Evolutionary conservation across 2,113 vertebrate genomes (phyloP), one percentile per base, ranked within the genome.

Genomic region (Pterophyllum scalare): DNA sequence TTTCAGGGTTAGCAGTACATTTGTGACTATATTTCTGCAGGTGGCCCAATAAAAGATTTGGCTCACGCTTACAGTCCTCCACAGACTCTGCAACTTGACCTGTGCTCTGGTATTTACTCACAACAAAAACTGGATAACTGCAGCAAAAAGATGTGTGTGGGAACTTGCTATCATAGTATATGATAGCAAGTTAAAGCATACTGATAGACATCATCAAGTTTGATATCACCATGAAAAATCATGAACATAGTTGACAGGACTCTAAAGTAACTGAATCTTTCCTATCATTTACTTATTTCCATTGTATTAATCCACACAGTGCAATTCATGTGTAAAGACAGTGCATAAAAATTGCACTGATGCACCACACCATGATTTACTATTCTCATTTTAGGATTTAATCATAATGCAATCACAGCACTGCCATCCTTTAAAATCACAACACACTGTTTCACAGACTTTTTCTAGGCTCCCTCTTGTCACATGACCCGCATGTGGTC

Each of bases 401-500:
- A 57, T 6, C 24, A 35, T 46, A 6, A 82, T 49, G 12, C 33
- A 56, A 33, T 77, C 43, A 75, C 17, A 59, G 22, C 40, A 57
- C 3, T 14, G 65, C 11, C 10, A 78, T 72, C 15, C 20, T 61
- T 77, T 76, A 60, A 60, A 75, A 58, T 61, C 58, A 7, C 17
- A 57, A 7, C 12, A 5, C 9, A 77, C 38, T 11, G 40, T 56
- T 49, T 79, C 8, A 59, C 6, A 28, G 49, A 6, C 38, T 59
- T 77, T 78, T 56, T 31, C 60, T 60, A 31, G 5, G 5, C 64
- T 79, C 61, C 59, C 40, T 84, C 33, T 56, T 26, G 83, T 92
- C 92, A 95, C 91, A 89, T 93, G 92, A 91, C 83, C 59, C 57
- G 89, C 84, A 77, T 86, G 89, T 80, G 88, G 74, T 81, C 75